Percentiles rank a stretch among this genome's conserved stretches.
Evolutionary conservation across 2,113 vertebrate species (phyloP).

Genomic region (Oenanthe oenanthe): DNA sequence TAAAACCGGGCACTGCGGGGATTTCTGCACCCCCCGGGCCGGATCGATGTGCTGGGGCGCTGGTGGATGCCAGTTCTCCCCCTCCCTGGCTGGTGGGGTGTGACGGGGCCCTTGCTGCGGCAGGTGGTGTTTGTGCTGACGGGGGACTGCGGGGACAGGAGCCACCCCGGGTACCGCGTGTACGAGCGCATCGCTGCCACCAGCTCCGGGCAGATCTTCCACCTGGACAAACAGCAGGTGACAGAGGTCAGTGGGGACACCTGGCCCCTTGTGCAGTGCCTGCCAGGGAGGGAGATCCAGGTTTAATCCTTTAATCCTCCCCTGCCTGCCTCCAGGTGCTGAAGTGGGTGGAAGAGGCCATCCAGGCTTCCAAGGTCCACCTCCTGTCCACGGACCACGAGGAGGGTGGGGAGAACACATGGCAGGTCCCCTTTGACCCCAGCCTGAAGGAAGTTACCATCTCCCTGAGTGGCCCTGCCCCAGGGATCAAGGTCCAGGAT

Average conservation of each 20-base stretch:
- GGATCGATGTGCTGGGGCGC: rapidly evolving
- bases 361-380: constrained; percentile 91
- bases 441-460: constrained; percentile 92
- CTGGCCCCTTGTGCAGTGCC: neutral
- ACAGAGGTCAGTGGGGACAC: constrained; percentile 80
- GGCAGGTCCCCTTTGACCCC: constrained; percentile 87
- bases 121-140: constrained; percentile 95
- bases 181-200: constrained; percentile 91
- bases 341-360: constrained; percentile 92
- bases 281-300: rapidly evolving
- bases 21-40: neutral
- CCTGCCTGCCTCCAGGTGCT: constrained; percentile 77
- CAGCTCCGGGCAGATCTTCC: constrained; percentile 94
- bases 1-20: rapidly evolving
- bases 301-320: neutral
- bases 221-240: constrained; percentile 94
- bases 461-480: constrained; percentile 88
- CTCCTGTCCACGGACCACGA: constrained; percentile 89
- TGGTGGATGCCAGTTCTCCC: neutral
- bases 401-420: constrained; percentile 79
- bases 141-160: constrained; percentile 91
- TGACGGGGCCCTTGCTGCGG: neutral
- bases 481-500: constrained; percentile 83
- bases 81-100: neutral
- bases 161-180: constrained; percentile 89